phyloP scores from a whole-genome alignment of 2,888 invertebrate species.

The Phortica okadai region DNA sequence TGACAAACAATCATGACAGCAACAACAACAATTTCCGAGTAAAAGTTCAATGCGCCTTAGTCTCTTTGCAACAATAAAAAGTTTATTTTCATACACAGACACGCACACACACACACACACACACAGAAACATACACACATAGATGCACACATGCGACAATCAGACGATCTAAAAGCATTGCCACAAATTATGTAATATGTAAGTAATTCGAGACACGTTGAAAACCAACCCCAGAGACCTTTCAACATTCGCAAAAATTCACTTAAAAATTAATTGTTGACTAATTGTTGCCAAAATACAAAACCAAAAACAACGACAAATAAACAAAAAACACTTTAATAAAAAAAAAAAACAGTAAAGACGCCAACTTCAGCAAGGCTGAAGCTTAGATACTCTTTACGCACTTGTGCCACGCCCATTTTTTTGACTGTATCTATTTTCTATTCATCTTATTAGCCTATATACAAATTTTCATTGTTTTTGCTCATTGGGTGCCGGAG shows the following conservation, averaged over 20 bases:
- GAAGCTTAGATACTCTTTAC: too few relatives aligned
- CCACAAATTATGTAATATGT: neutral
- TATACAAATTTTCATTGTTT: too few relatives aligned
- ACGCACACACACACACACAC: neutral
- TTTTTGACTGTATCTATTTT: too few relatives aligned
- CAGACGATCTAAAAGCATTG: neutral
- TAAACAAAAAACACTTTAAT: neutral
- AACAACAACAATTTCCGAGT: slow-evolving; percentile 2
- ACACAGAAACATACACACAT: neutral
- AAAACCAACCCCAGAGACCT: neutral
- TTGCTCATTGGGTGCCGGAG: too few relatives aligned
- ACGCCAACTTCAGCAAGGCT: too few relatives aligned
- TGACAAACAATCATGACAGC: slow-evolving; percentile 1
- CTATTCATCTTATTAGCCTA: too few relatives aligned
- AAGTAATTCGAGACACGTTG: neutral
- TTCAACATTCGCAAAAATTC: neutral
- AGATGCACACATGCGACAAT: too few relatives aligned
- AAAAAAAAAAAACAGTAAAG: too few relatives aligned
- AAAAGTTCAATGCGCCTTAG: slow-evolving; percentile 12
- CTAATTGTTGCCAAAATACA: neutral
- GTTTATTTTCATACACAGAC: neutral
- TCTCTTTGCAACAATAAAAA: neutral
- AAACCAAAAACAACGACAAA: neutral
- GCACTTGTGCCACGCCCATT: too few relatives aligned
- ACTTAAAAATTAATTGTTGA: neutral